Evolutionary conservation across 2,797 vertebrate species (phyloP).

Genomic region (Thalassophryne amazonica): DNA sequence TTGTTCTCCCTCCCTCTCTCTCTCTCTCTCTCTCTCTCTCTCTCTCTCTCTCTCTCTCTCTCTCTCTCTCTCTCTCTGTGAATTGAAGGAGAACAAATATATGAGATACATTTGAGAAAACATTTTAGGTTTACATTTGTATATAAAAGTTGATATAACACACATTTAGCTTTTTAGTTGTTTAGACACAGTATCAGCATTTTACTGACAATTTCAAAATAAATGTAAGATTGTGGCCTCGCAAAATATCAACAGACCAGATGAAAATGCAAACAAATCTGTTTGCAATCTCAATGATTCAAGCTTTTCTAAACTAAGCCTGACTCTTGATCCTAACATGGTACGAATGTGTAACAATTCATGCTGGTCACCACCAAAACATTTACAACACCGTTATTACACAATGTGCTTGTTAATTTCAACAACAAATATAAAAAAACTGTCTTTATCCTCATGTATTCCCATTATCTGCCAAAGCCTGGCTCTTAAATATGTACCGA

Average conservation of each 20-base stretch:
- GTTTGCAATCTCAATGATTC: conserved; percentile 35
- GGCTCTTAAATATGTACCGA: conserved; percentile 57
- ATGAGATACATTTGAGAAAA: conserved; percentile 1
- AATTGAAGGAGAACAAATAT: not conserved
- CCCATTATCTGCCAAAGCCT: conserved; percentile 42
- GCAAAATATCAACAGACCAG: conserved; percentile 40
- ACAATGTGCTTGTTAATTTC: conserved; percentile 4
- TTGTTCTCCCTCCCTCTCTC: conserved; percentile 12
- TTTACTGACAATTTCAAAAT: conserved; percentile 35
- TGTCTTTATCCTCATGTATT: conserved; percentile 10
- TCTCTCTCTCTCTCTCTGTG: not conserved
- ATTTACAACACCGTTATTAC: no score
- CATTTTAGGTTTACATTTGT: conserved; percentile 6
- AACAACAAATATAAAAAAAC: conserved; percentile 1
- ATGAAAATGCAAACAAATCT: conserved; percentile 53
- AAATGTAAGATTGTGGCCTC: conserved; percentile 29
- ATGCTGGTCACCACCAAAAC: no score
- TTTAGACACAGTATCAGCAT: conserved; percentile 24
- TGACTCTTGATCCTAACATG: conserved; percentile 24
- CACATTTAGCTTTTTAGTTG: conserved; percentile 27
- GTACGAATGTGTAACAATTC: no score
- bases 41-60: no score
- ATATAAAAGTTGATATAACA: not conserved
- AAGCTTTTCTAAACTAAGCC: conserved; percentile 21
- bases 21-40: conserved; percentile 13